A percentile compares a stretch with the other conserved stretches of the same genome.
phyloP scores from a whole-genome alignment of 2,888 invertebrate species.

The Linyphia triangularis region DNA sequence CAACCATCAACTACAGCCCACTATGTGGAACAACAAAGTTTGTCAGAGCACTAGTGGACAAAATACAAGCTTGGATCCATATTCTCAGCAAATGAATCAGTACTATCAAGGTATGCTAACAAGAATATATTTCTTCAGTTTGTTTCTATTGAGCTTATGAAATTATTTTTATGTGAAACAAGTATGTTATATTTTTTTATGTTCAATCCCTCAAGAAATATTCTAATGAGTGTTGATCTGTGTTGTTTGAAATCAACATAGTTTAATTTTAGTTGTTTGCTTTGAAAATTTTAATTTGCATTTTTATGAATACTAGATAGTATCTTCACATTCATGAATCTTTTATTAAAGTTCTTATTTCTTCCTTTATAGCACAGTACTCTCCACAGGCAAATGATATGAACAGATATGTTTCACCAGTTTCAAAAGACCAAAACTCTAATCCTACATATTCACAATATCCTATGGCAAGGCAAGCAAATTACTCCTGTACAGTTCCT shows the following conservation, averaged over 20 bases:
- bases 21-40: slow-evolving; percentile 60
- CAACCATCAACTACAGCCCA: slow-evolving; percentile 59
- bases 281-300: too few relatives aligned
- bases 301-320: too few relatives aligned
- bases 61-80: slow-evolving; percentile 63
- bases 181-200: too few relatives aligned
- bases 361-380: slow-evolving; percentile 54
- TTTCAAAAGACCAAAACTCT: slow-evolving; percentile 59
- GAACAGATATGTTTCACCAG: slow-evolving; percentile 52
- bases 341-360: background rate
- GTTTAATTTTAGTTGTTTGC: too few relatives aligned
- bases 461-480: slow-evolving; percentile 57
- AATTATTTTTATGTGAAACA: too few relatives aligned
- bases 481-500: slow-evolving; percentile 41
- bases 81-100: slow-evolving; percentile 68
- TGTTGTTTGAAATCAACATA: too few relatives aligned
- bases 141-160: too few relatives aligned
- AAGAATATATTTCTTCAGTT: too few relatives aligned
- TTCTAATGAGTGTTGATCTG: too few relatives aligned
- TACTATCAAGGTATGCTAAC: slow-evolving; percentile 56
- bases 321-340: too few relatives aligned
- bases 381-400: slow-evolving; percentile 60
- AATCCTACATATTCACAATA: slow-evolving; percentile 59
- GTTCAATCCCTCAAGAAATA: too few relatives aligned
- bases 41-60: slow-evolving; percentile 42